A percentile compares a stretch with the other conserved stretches of the same genome.
These are phyloP conservation scores for Pygathrix nemaeus DNA, from an alignment of 2,113 vertebrate genomes.

Conservation along the genomic window DNA sequence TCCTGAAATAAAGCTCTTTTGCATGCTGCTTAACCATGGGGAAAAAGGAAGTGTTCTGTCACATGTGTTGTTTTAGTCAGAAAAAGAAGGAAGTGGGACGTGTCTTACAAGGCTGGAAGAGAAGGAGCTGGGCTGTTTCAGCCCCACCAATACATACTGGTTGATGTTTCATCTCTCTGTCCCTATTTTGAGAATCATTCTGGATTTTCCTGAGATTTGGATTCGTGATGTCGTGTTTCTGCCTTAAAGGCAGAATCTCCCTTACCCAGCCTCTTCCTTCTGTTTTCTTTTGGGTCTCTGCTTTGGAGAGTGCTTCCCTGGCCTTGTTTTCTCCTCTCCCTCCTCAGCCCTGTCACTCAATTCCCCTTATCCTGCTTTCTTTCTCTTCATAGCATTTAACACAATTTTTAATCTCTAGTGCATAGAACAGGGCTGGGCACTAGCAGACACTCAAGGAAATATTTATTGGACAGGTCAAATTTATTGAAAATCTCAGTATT, in stretches of 20 bases:
- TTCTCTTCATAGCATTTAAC: background rate
- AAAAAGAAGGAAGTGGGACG: conserved; percentile 64
- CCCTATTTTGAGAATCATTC: background rate
- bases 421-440: background rate
- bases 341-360: background rate
- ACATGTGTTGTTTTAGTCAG: conserved; percentile 28
- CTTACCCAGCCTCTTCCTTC: background rate
- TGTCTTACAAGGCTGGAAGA: background rate
- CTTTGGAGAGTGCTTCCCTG: background rate
- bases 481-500: background rate
- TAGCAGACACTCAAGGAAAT: background rate
- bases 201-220: conserved; percentile 29
- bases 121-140: background rate
- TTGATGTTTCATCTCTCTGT: background rate
- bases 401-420: background rate
- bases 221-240: conserved; percentile 19
- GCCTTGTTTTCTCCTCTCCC: background rate
- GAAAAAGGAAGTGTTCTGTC: conserved; percentile 53
- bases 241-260: background rate
- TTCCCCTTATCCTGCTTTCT: background rate
- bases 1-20: conserved; percentile 31
- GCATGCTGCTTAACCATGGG: background rate
- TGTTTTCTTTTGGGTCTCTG: background rate
- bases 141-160: background rate
- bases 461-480: background rate